A percentile compares a stretch with the other conserved stretches of the same genome.
These are phyloP conservation scores for Ooceraea biroi DNA, from an alignment of 1,140 invertebrate species.

Conservation along the genomic window DNA sequence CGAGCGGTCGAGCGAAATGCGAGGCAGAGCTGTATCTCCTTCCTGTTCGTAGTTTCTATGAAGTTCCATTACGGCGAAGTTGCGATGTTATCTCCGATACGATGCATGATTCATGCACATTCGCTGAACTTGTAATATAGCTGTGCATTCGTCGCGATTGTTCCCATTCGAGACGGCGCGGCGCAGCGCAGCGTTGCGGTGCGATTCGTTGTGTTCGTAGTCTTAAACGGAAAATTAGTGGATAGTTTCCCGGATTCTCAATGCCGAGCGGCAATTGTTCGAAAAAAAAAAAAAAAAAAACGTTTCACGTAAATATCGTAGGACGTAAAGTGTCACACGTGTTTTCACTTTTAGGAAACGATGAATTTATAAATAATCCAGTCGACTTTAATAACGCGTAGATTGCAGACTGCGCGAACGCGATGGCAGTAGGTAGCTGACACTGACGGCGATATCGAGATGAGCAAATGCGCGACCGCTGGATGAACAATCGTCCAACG, in stretches of 20 bases:
- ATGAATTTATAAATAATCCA: too few species aligned
- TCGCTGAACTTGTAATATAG: constrained; percentile 42
- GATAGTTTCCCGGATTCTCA: not conserved
- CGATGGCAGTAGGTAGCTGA: too few species aligned
- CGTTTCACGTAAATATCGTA: constrained; percentile 32
- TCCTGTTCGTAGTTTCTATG: constrained; percentile 24
- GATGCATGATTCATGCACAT: constrained; percentile 15
- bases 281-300: not conserved
- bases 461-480: constrained; percentile 18
- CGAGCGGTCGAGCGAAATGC: not conserved
- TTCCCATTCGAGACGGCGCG: constrained; percentile 18
- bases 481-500: not conserved
- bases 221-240: constrained; percentile 1
- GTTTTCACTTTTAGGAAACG: not conserved
- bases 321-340: not conserved
- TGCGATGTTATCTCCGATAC: not conserved
- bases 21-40: not conserved
- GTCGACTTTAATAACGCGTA: too few species aligned
- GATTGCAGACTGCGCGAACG: too few species aligned
- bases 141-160: constrained; percentile 42
- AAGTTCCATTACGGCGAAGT: not conserved
- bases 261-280: not conserved
- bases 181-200: too few species aligned
- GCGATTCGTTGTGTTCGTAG: constrained; percentile 25
- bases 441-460: not conserved